These are phyloP conservation scores for Drosophila paramelanica DNA, from an alignment of 2,888 invertebrate species.

Conservation along the genomic window DNA sequence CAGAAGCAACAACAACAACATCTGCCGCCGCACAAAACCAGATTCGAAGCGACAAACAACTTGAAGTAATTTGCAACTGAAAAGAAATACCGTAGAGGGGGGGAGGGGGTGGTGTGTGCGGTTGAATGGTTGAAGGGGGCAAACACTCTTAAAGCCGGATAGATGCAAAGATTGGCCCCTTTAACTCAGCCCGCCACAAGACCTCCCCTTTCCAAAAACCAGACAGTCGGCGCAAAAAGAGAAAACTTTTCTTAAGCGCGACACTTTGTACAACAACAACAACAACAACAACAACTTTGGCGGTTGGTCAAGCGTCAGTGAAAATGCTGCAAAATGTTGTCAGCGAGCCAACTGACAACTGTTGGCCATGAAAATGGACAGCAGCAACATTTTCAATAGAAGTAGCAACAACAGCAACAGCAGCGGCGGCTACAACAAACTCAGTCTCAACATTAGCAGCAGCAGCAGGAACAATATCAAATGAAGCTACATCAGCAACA, in stretches of 20 bases:
- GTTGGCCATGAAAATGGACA: conserved; percentile 46
- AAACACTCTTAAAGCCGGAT: conserved; percentile 12
- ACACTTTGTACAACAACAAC: conserved; percentile 52
- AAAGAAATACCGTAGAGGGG: conserved; percentile 67
- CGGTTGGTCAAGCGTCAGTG: conserved; percentile 53
- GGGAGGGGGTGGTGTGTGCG: not conserved
- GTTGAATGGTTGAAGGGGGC: not conserved
- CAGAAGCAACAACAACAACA: conserved; percentile 35
- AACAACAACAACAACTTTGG: conserved; percentile 35
- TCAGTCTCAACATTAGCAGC: not conserved
- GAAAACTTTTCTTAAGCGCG: conserved; percentile 64
- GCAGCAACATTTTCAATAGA: conserved; percentile 1
- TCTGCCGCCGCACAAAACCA: conserved; percentile 41
- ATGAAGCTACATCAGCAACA: not conserved
- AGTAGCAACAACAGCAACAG: not conserved
- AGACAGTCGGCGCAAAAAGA: conserved; percentile 57
- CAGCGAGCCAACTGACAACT: conserved; percentile 42
- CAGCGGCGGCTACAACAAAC: conserved; percentile 3
- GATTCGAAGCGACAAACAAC: conserved; percentile 56
- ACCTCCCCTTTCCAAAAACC: conserved; percentile 8
- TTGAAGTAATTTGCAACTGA: conserved; percentile 74
- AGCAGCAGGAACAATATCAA: not conserved
- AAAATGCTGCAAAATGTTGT: conserved; percentile 48
- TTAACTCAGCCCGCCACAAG: not conserved
- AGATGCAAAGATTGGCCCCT: conserved; percentile 48